Base-by-base conservation (phyloP, 2,797 vertebrate genomes). In the Dicrostonyx torquatus region DNA sequence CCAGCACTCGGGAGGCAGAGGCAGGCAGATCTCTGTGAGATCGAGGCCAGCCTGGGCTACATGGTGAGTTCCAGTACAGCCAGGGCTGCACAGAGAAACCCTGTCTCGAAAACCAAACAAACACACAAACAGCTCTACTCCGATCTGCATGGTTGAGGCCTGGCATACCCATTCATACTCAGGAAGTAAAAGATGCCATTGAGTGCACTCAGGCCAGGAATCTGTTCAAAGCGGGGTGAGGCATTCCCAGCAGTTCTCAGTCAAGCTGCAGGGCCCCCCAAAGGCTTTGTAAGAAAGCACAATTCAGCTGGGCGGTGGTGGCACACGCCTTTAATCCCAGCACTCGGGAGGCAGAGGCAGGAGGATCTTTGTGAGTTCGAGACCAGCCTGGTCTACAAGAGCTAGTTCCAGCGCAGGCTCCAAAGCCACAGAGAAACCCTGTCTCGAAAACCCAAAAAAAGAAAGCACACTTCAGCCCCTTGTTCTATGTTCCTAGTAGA, bases 151-250 rank as follows among this genome's bases (percentile, higher is more conserved):
- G 14, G 43, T 88, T 34, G 13, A 68, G 15, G 11, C 18, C 13
- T 70, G 0, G 18, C 22, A 1, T 31, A 22, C 40, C 60, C 50
- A 60, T 29, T 17, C 48, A 15, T 26, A 34, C 3, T 48, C 50
- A 62, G 40, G 37, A 72, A 50, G 34, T 20, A 40, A 62, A 18
- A 77, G 45, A 31, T 34, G 22, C 14, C 29, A 5, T 0, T 31
- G 5, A 4, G 43, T 22, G 0, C 1, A 0, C 14, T 60, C 2
- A 1, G 22, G 53, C 43, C 45, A 12, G 83, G 43, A 60, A 7
- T 15, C 86, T 26, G 31, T 29, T 17, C 82, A 26, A 0, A 37
- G 45, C 5, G 34, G 15, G 6, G 3, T 2, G 1, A 10, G 26
- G 43, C 17, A 10, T 29, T 55, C 80, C 45, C 15, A 18, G 45